phyloP scores from a whole-genome alignment of 2,888 invertebrate genomes.

The Thereva nobilitata region DNA sequence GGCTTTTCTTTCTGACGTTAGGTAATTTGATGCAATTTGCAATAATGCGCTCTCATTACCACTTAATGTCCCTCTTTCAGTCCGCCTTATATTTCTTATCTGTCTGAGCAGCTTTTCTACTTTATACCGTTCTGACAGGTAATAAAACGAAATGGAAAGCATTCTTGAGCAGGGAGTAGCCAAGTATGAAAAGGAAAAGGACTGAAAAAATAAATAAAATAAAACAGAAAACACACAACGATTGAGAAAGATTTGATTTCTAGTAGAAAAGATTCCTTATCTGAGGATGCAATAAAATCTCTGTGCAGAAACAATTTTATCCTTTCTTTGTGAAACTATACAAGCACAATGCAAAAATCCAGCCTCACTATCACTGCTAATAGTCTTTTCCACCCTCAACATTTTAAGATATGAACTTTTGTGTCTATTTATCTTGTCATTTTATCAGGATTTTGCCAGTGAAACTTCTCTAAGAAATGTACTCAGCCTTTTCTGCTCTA shows the following conservation, averaged over 20 bases:
- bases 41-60: constrained; percentile 4
- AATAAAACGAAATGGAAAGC: too few species aligned
- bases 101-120: neutral
- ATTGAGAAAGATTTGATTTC: too few species aligned
- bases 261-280: too few species aligned
- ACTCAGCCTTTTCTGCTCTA: constrained; percentile 6
- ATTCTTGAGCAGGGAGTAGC: too few species aligned
- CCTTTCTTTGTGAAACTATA: neutral
- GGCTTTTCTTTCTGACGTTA: neutral
- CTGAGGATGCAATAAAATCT: too few species aligned
- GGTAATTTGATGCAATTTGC: constrained; percentile 8
- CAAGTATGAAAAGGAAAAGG: too few species aligned
- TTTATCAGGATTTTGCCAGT: neutral
- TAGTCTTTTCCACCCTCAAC: neutral
- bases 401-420: neutral
- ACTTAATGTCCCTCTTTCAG: constrained; percentile 3
- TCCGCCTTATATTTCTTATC: neutral
- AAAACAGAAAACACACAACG: too few species aligned
- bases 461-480: neutral
- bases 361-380: too few species aligned
- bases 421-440: neutral
- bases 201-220: too few species aligned
- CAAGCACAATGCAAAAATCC: neutral
- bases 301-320: neutral
- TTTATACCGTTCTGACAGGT: too few species aligned